phyloP scores from a whole-genome alignment of 2,797 vertebrate species.

The Paguma larvata region DNA sequence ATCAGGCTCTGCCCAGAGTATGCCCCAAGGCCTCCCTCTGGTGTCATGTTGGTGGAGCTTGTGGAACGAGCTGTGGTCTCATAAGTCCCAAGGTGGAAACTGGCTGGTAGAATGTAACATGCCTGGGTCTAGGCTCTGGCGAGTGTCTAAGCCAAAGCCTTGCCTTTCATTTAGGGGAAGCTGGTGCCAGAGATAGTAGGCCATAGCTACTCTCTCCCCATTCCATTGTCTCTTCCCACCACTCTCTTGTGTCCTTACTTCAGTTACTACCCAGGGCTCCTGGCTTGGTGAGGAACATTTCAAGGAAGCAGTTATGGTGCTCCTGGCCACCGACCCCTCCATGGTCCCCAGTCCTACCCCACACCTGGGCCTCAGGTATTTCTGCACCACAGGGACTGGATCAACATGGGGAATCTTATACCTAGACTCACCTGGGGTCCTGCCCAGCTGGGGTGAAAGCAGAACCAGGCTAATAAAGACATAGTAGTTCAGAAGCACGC shows the following conservation, averaged over 20 bases:
- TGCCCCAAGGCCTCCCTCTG: not conserved
- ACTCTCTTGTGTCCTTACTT: not conserved
- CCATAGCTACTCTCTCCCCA: not conserved
- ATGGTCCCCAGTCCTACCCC: not conserved
- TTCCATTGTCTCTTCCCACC: not conserved
- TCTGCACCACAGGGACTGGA: not conserved
- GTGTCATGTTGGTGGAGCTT: not conserved
- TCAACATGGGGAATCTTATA: not conserved
- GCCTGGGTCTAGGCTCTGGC: not conserved
- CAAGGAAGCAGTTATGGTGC: not conserved
- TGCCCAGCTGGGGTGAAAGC: not conserved
- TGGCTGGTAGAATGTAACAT: not conserved
- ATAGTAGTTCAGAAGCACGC: not conserved
- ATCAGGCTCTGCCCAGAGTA: not conserved
- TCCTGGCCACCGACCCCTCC: not conserved
- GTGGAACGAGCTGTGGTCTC: fast-evolving
- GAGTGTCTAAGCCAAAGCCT: not conserved
- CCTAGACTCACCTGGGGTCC: not conserved
- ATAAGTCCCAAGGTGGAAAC: not conserved
- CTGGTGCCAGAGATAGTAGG: not conserved
- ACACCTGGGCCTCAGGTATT: not conserved
- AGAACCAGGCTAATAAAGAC: not conserved
- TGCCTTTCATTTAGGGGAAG: not conserved
- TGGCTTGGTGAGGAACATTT: not conserved
- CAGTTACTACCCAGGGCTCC: not conserved